Base-by-base conservation (phyloP, 2,888 invertebrate genomes). In the Biston stratarius region DNA sequence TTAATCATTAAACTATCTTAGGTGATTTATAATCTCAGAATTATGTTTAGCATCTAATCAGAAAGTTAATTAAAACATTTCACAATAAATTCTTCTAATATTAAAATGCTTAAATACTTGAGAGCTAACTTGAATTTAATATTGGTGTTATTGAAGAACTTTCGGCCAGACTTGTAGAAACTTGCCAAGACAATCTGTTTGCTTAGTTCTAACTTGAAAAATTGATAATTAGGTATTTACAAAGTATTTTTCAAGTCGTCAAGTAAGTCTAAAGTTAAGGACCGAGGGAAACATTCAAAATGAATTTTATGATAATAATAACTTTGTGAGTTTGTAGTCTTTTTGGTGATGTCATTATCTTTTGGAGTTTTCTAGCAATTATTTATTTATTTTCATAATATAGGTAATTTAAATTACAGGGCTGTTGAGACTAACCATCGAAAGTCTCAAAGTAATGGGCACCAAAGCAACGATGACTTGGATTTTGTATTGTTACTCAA, bases 221-320 rank as follows among this genome's bases (percentile, higher is more conserved):
- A 63, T 65, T 44, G 49, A 65, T 72, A 69, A 69, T 64, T 67
- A 65, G 67, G 49, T 63, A 64, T 72, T 67, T 61, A 8, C 38
- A 58, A 67, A 69, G 64, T 63, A 69, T 67, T 67, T 67, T 58
- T 61, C 61, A 63, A 64, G 66, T 64, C 51, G 67, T 70, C 58
- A 61, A 56, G 61, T 57, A 34, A 42, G 47, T 33, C 10, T 34
- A 10, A 61, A 58, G 52, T 67, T 67, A 45, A 24, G 61, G 33
- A 40, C 36, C n/a, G 38, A 60, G 60, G 53, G 60, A 49, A 55
- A 60, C 55, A 56, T 56, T 49, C 49, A 60, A 60, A 65, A 60
- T 24, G 53, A 55, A 55, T 64, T 60, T 64, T 12, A 44, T 36
- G 14, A 44, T 56, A 47, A 49, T 53, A 36, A 48, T 49, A 14